These are phyloP conservation scores for Caradrina kadenii DNA, from an alignment of 2,888 invertebrate genomes.

Conservation along the genomic window DNA sequence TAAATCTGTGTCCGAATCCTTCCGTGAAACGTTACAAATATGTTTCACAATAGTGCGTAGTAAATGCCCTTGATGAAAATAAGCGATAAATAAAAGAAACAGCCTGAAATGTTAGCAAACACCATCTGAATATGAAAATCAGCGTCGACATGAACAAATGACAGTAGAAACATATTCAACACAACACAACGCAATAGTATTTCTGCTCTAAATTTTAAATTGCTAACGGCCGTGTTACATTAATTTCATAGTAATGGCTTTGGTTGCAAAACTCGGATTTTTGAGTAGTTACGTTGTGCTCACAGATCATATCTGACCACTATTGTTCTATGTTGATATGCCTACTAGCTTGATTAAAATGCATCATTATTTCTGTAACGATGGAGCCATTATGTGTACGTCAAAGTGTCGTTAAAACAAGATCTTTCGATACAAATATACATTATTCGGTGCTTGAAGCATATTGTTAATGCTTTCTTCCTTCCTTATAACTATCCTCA, in stretches of 20 bases:
- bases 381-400: background rate
- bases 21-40: constrained; percentile 39
- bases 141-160: constrained; percentile 78
- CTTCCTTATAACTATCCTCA: background rate
- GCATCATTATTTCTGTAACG: constrained; percentile 5
- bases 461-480: background rate
- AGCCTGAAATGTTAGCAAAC: constrained; percentile 68
- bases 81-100: constrained; percentile 43
- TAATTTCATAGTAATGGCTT: constrained; percentile 74
- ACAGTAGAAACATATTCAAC: constrained; percentile 75
- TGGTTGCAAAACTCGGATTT: constrained; percentile 60
- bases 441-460: background rate
- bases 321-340: constrained; percentile 50
- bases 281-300: constrained; percentile 43
- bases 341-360: constrained; percentile 13
- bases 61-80: constrained; percentile 60
- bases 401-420: background rate
- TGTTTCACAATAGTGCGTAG: constrained; percentile 48
- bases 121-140: constrained; percentile 82
- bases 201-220: constrained; percentile 85
- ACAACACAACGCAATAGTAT: constrained; percentile 79
- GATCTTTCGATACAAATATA: background rate
- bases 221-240: constrained; percentile 82
- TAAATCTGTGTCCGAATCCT: constrained; percentile 27
- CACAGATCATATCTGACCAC: constrained; percentile 56